Base-by-base conservation (phyloP, 2,797 vertebrate species). In the Apogon talboti region DNA sequence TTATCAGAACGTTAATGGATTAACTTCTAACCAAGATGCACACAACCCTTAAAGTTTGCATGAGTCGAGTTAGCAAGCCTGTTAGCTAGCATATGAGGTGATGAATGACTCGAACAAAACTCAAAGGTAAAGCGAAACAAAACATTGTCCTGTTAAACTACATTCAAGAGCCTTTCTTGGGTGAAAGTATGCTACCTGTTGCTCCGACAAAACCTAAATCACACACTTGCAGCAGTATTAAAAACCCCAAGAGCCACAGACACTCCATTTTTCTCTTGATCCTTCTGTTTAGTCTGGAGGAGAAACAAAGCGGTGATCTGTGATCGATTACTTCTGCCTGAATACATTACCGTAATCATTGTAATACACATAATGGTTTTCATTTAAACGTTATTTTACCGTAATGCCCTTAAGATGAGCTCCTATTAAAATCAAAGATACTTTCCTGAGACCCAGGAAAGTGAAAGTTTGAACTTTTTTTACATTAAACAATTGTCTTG, bases 181-280 rank as follows among this genome's bases (percentile, higher is more conserved):
- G 35, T 15, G 7, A 28, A 52, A 28, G 4, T 6, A 0, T 1
- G 2, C 70, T 89, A 94, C 93, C 92, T 79, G 87, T 83, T 4
- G 67, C 78, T 2, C 69, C 71, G 2, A 71, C 60, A 15, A 60
- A 54, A 62, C 43, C 66, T 4, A 84, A 71, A 46, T 59, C 41
- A 50, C 6, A 81, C 64, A 88, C 21, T 50, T 84, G 76, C 0
- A 90, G 14, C n/a, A 85, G 38, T 3, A 82, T 46, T 43, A 89
- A 61, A 70, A 57, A 1, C 11, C 74, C 28, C 52, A 79, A 68
- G 13, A 86, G 16, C 56, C 79, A 72, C 7, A 14, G 2, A 3
- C n/a, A 61, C 80, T 88, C 85, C 93, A 94, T 94, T 53, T 69
- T 82, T 82, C 59, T 43, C 11, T 49, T 6, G 1, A 65, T 88